Evolutionary conservation across 1,140 invertebrate genomes (phyloP).

Genomic region (Trissolcus basalis): DNA sequence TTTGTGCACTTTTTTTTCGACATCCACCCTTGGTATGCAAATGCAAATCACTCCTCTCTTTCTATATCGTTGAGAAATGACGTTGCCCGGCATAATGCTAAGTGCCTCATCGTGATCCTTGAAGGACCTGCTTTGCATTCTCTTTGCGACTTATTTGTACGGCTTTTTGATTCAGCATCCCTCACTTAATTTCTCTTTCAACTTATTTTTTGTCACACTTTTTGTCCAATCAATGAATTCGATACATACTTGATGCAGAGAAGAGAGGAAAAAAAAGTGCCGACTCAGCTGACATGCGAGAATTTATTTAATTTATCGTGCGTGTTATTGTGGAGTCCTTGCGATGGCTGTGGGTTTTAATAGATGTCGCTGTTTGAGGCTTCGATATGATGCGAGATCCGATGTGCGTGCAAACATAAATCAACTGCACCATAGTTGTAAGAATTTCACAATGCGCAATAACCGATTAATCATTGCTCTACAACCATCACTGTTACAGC

Average conservation of each 20-base stretch:
- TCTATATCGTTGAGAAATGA: slow-evolving; percentile 24
- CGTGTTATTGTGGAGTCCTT: background rate
- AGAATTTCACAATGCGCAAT: slow-evolving; percentile 28
- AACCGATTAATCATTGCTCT: slow-evolving; percentile 23
- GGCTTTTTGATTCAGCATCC: slow-evolving; percentile 25
- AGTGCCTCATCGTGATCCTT: slow-evolving; percentile 51
- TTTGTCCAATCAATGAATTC: slow-evolving; percentile 49
- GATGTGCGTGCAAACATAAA: too few relatives aligned
- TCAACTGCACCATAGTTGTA: slow-evolving; percentile 7
- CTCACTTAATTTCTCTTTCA: slow-evolving; percentile 19
- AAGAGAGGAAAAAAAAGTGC: background rate
- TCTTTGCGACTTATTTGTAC: slow-evolving; percentile 48
- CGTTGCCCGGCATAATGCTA: slow-evolving; percentile 33
- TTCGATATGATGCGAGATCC: too few relatives aligned
- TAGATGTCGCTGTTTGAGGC: too few relatives aligned
- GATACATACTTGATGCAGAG: too few relatives aligned
- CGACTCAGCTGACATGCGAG: slow-evolving; percentile 7
- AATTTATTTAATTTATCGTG: background rate
- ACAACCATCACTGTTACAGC: slow-evolving; percentile 15
- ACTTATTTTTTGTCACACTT: slow-evolving; percentile 36
- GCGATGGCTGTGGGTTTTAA: too few relatives aligned
- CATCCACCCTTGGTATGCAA: slow-evolving; percentile 33
- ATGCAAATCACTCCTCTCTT: slow-evolving; percentile 7
- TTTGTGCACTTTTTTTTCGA: slow-evolving; percentile 37
- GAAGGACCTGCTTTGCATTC: slow-evolving; percentile 55